Evolutionary conservation across 2,113 vertebrate species (phyloP), one percentile per base, ranked within the genome.

Genomic region (Pangasianodon gigas): DNA sequence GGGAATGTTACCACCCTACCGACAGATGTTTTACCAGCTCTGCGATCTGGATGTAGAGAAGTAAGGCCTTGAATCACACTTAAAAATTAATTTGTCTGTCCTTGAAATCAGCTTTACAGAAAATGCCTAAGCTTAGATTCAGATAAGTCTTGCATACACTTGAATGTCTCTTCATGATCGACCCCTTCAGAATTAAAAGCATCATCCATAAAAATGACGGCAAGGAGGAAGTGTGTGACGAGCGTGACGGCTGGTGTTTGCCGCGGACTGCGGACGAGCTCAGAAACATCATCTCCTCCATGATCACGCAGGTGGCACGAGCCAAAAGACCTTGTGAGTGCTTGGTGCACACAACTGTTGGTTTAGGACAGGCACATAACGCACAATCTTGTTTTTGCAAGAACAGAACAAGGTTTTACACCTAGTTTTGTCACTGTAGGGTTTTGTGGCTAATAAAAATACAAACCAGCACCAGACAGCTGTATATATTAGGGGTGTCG

Each of bases 11-110:
- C 98, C 98, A 0, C 98, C 98, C 0, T 98, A 99, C 90, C 96
- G 98, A 52, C 98, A 99, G 95, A 99, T 99, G 98, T 99, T 99
- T 94, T 99, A 99, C 95, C 98, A 99, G 96, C 94, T 99, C 9
- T 99, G 98, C 89, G 98, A 99, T 90, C 84, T 99, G 92, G 95
- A 98, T 0, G 97, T 98, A 91, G 96, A 97, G 13, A 97, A 97
- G 98, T 99, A 95, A 0, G 92, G 71, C 44, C 26, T 18, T 54
- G 62, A 46, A 51, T 44, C 11, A 9, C 8, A 10, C 10, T 41
- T 6, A 2, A 32, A 69, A n/a, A 69, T 58, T 0, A 14, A 54
- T 14, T 21, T 58, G 58, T 62, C 24, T 62, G 4, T 65, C 19
- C 21, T 65, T 65, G 29, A 65, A 65, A 65, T 65, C 62, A 65